Conservation (phyloP, 2,113 vertebrate genomes). For the Mixornis gularis region DNA sequence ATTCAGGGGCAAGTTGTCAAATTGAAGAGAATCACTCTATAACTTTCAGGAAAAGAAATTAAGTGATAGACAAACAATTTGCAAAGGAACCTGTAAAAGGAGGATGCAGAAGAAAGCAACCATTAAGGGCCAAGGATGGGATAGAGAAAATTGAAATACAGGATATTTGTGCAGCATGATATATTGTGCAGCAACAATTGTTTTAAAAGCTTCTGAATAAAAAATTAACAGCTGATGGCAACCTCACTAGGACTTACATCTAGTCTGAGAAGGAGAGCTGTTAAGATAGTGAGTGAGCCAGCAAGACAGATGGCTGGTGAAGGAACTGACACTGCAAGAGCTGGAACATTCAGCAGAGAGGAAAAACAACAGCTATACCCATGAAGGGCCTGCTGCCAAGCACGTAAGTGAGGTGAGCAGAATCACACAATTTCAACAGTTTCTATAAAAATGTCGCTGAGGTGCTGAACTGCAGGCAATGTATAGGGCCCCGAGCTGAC, state of each 20-base stretch:
- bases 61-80: not conserved
- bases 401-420: not conserved
- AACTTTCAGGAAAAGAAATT: not conserved
- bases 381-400: conserved; percentile 33
- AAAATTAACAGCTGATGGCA: conserved; percentile 25
- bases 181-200: not conserved
- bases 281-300: conserved; percentile 23
- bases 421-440: not conserved
- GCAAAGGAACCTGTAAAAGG: not conserved
- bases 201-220: conserved; percentile 23
- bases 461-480: not conserved
- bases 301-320: conserved; percentile 49
- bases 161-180: not conserved
- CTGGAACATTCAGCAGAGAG: conserved; percentile 53
- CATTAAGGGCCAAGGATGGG: not conserved
- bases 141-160: not conserved
- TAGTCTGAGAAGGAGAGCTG: conserved; percentile 16
- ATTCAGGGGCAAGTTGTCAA: not conserved
- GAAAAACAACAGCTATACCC: conserved; percentile 47
- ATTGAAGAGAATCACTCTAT: not conserved
- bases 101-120: not conserved
- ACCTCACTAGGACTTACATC: not conserved
- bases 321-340: conserved; percentile 52
- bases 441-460: not conserved
- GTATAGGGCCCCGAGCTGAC: not conserved